Evolutionary conservation across 2,113 vertebrate species (phyloP), one percentile per base, ranked within the genome.

Genomic region (Dromiciops gliroides): DNA sequence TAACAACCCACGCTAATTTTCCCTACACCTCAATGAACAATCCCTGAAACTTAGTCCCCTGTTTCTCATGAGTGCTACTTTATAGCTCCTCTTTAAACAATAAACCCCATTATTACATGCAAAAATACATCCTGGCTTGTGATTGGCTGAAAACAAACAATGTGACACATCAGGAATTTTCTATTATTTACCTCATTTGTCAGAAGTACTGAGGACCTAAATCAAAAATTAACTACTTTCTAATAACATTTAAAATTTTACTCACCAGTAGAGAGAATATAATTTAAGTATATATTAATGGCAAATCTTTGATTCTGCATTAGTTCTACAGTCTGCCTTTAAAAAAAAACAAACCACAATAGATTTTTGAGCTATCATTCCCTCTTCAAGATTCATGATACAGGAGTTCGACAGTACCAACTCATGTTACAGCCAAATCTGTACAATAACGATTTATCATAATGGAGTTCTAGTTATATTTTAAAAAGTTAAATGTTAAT

Each of bases 111-210:
- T 97, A 96, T 98, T 95, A 97, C 96, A 95, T 88, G 90, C 44
- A 93, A 96, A 67, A 89, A 96, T 51, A 51, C 94, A 96, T 67
- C 89, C 94, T 96, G 88, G 91, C 75, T 97, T 93, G 92, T 97
- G 97, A 98, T 97, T 98, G 97, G 98, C 89, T 95, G 89, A 95
- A 94, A 93, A 56, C n/a, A 97, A 50, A 92, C 51, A 91, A 83
- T 4, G 52, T 92, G 92, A 92, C 89, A 89, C 23, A 53, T 24
- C 89, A 95, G 96, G 96, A 97, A 97, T 92, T 92, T 94, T 95
- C 93, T 93, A 97, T 97, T 97, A 91, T 95, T 93, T 94, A 97
- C 95, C 37, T 97, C 97, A 97, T 19, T 24, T 51, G 92, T 92
- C 89, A 90, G 37, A 26, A 93, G 49, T 44, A 92, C 23, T 93